A percentile compares a stretch with the other conserved stretches of the same genome.
Conservation (phyloP, 2,888 invertebrate genomes). For the Luperina testacea region DNA sequence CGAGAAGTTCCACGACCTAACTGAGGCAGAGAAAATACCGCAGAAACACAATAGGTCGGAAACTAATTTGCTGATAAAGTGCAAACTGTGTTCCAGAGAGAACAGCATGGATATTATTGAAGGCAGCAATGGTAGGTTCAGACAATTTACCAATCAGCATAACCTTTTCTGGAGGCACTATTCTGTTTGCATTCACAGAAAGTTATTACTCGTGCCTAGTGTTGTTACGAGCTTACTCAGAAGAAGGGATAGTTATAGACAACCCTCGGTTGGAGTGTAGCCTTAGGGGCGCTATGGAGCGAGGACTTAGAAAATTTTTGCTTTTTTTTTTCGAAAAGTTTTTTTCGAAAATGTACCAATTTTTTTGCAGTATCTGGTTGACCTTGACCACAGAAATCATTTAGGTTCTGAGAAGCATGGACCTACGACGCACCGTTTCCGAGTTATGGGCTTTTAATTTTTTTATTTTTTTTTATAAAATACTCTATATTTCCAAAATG, state of each 20-base stretch:
- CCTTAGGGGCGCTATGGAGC: too few species aligned
- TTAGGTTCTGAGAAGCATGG: too few species aligned
- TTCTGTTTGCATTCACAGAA: background rate
- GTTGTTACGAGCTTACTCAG: background rate
- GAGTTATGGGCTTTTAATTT: too few species aligned
- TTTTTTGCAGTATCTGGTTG: too few species aligned
- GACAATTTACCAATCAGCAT: background rate
- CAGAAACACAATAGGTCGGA: slow-evolving; percentile 94
- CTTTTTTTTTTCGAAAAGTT: too few species aligned
- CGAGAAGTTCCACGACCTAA: slow-evolving; percentile 96
- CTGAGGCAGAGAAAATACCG: slow-evolving; percentile 92
- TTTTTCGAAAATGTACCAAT: too few species aligned
- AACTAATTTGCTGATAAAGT: slow-evolving; percentile 96
- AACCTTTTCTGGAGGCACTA: slow-evolving; percentile 1
- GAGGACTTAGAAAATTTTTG: too few species aligned
- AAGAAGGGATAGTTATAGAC: background rate
- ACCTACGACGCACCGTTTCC: too few species aligned
- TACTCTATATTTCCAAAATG: too few species aligned
- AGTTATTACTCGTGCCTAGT: background rate
- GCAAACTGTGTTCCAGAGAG: slow-evolving; percentile 96
- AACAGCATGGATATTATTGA: slow-evolving; percentile 94
- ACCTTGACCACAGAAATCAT: too few species aligned
- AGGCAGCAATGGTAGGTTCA: slow-evolving; percentile 91
- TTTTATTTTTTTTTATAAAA: too few species aligned
- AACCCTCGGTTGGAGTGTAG: too few species aligned